Evolutionary conservation across 2,113 vertebrate species (phyloP).

Genomic region (Probosciger aterrimus): DNA sequence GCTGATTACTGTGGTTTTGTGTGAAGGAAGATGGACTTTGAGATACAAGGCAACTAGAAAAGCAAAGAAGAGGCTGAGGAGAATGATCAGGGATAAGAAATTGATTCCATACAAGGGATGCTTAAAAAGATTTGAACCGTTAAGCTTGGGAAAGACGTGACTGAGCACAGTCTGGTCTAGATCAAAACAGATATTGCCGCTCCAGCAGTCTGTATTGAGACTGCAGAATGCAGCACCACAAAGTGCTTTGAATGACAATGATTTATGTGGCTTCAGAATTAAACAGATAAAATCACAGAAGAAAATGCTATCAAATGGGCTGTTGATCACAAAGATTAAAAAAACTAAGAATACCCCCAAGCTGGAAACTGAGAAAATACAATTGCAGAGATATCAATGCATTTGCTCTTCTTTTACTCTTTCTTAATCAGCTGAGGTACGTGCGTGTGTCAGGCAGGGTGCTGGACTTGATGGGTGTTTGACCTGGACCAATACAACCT

Average conservation of each 20-base stretch:
- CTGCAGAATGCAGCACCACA: rapidly evolving
- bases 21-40: not conserved
- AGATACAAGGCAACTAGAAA: not conserved
- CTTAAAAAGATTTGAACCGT: not conserved
- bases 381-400: not conserved
- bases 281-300: not conserved
- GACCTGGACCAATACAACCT: not conserved
- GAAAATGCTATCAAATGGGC: not conserved
- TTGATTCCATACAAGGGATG: not conserved
- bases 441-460: not conserved
- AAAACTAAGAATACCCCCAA: not conserved
- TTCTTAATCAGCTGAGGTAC: not conserved
- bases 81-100: not conserved
- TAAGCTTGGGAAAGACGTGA: not conserved
- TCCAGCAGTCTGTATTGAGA: not conserved
- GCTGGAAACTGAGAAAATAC: not conserved
- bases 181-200: not conserved
- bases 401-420: not conserved
- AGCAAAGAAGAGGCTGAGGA: not conserved
- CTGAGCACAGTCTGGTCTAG: not conserved
- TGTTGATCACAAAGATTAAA: not conserved
- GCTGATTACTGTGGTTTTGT: not conserved
- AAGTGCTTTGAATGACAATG: not conserved
- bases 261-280: not conserved
- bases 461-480: not conserved